These are phyloP conservation scores for Buceros bicornis DNA, from an alignment of 2,797 vertebrate genomes.

Conservation along the genomic window DNA sequence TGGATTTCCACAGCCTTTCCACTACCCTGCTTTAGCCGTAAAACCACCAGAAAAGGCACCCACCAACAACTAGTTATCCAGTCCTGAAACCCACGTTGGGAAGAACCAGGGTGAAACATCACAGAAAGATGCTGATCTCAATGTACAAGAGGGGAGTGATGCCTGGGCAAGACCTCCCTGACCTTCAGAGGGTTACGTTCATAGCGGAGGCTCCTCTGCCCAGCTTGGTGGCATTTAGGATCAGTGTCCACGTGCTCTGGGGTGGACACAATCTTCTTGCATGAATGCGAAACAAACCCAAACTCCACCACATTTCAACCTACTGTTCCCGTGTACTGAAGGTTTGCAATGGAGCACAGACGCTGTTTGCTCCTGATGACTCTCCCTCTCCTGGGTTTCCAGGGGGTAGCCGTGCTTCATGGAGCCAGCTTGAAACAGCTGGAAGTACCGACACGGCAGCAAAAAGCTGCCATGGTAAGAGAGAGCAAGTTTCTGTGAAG, in stretches of 20 bases:
- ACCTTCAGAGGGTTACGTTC: neutral
- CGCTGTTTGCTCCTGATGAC: neutral
- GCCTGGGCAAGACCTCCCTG: neutral
- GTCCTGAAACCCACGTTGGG: neutral
- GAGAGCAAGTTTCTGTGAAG: neutral
- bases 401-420: neutral
- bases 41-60: neutral
- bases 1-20: neutral
- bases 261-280: neutral
- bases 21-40: neutral
- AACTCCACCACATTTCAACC: neutral
- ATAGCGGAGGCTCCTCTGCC: neutral
- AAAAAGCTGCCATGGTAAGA: neutral
- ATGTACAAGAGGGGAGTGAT: too few relatives aligned
- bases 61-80: neutral
- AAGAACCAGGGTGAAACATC: neutral
- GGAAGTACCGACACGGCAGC: neutral
- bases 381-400: neutral
- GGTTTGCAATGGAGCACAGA: neutral
- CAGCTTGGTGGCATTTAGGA: neutral
- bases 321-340: neutral
- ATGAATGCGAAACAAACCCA: neutral
- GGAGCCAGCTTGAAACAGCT: neutral
- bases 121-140: neutral
- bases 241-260: neutral